Conservation (phyloP, 2,797 vertebrate genomes). For the Hemibagrus guttatus region DNA sequence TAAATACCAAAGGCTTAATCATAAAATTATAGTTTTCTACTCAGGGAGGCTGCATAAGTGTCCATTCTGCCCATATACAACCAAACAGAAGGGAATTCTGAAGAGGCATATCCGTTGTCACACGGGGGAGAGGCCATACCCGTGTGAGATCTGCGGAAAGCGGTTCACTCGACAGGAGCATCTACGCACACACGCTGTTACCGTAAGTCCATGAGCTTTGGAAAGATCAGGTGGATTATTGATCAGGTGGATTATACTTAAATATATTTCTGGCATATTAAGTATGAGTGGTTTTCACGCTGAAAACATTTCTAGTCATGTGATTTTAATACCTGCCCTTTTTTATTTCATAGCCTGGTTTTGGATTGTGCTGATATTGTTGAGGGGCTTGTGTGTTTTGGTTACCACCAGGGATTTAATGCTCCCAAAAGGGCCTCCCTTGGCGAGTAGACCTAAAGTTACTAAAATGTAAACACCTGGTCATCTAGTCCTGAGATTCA, state of each 20-base stretch:
- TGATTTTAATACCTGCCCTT: background rate
- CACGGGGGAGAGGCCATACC: constrained; percentile 95
- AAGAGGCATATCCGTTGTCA: constrained; percentile 97
- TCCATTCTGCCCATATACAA: constrained; percentile 95
- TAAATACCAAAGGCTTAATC: background rate
- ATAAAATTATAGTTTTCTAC: constrained; percentile 7
- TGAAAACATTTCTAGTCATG: background rate
- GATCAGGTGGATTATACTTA: too few relatives aligned
- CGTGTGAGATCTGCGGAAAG: constrained; percentile 94
- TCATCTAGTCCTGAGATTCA: background rate
- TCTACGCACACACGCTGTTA: constrained; percentile 90
- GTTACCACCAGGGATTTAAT: background rate
- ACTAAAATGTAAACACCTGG: background rate
- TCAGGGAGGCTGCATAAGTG: constrained; percentile 95
- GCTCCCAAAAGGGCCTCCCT: background rate
- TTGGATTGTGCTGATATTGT: background rate
- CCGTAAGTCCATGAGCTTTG: constrained; percentile 77
- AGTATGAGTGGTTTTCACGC: background rate
- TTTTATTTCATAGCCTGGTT: background rate
- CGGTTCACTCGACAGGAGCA: constrained; percentile 97
- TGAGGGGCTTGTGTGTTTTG: background rate
- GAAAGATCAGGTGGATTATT: background rate
- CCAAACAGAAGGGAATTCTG: constrained; percentile 97
- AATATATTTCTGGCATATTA: background rate
- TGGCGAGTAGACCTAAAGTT: background rate